Evolutionary conservation across 1,140 invertebrate species (phyloP).

Genomic region (Hylaeus volcanicus): DNA sequence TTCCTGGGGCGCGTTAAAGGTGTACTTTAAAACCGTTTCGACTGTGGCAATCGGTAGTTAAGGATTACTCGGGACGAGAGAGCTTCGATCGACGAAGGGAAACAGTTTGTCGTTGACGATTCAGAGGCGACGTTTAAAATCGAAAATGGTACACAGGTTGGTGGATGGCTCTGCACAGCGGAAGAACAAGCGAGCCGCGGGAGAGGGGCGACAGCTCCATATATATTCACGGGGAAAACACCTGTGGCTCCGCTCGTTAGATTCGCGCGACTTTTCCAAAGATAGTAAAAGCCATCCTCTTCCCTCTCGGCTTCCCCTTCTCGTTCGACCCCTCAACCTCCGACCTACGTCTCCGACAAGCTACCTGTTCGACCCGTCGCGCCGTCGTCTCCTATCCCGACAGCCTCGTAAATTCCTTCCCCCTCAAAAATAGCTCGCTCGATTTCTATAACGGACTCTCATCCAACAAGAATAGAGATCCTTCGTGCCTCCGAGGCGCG

Average conservation of each 20-base stretch:
- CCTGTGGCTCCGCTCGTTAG: conserved; percentile 67
- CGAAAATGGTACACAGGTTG: conserved; percentile 25
- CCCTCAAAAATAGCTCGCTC: conserved; percentile 53
- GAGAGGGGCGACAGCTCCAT: conserved; percentile 29
- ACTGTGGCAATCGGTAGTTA: too few relatives aligned
- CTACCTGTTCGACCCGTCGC: conserved; percentile 46
- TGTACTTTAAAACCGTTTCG: too few relatives aligned
- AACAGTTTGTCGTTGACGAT: background rate
- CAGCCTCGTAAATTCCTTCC: conserved; percentile 23
- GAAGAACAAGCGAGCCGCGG: conserved; percentile 16
- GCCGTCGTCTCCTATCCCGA: conserved; percentile 33
- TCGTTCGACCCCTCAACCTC: conserved; percentile 20
- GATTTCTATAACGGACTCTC: conserved; percentile 45
- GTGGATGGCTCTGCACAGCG: conserved; percentile 35
- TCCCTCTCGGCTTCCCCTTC: conserved; percentile 13
- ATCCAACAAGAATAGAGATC: conserved; percentile 52
- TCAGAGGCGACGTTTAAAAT: conserved; percentile 15
- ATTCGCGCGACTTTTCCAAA: conserved; percentile 67
- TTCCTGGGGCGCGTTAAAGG: too few relatives aligned
- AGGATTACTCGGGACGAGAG: too few relatives aligned
- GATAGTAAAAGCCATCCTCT: conserved; percentile 52
- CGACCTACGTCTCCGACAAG: conserved; percentile 35
- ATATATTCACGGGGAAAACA: conserved; percentile 66
- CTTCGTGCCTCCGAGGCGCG: background rate
- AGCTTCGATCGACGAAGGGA: background rate